Evolutionary conservation across 1,140 invertebrate genomes (phyloP), one percentile per base, ranked within the genome.

Genomic region (Uloborus diversus): DNA sequence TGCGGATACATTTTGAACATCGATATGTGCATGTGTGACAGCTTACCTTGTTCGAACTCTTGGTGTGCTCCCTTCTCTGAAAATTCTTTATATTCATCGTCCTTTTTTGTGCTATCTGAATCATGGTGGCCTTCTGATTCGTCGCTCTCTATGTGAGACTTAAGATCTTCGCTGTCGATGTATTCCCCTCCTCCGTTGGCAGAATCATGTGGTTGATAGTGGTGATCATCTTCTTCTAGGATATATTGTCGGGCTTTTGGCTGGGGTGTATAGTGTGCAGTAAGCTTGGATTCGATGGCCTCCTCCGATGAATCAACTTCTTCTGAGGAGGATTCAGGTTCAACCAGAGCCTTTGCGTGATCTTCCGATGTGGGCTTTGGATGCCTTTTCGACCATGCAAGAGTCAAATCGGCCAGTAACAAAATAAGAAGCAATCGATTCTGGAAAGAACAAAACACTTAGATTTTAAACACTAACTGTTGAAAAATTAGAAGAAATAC

Each of bases 11-110:
- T 61, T 61, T 61, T 13, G 17, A 28, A 30, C 2, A 30, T 28
- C 32, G 14, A 13, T 61, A 4, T 61, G 11, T 32, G 11, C 2
- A 2, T 61, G 27, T 30, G 13, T 28, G 33, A 33, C 0, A 0
- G 0, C 68, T 57, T 20, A 70, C 68, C 68, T 59, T 70, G 30
- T 33, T 35, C 32, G 25, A 70, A 70, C 9, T 70, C 68, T 37
- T 57, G 49, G 11, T 25, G 30, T 2, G 32, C 25, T 37, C 68
- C 68, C 1, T 27, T 57, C 25, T 57, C 20, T 13, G 56, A 33
- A 20, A 20, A 70, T 17, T 70, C 68, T 20, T 70, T 70, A n/a
- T 23, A 7, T 0, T 42, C 51, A 23, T 35, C 49, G 13, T 70
- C 68, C 1, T 70, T 33, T 17, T 57, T 28, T 23, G 56, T 70